Conservation (phyloP, 2,113 vertebrate species). For the Perognathus longimembris region DNA sequence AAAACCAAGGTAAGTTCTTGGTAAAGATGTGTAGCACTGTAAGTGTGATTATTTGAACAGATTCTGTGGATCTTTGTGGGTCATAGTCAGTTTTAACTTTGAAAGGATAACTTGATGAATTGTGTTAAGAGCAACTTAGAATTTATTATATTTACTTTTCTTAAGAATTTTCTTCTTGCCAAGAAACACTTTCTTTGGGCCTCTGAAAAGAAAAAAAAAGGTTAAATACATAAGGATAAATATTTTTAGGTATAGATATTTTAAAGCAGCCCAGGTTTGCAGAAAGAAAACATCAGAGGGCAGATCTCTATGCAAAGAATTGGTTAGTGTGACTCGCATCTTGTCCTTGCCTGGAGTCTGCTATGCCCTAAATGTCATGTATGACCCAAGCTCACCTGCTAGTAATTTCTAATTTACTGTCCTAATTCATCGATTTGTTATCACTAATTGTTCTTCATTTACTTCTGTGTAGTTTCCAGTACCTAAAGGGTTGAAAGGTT, state of each 20-base stretch:
- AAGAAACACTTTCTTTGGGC: constrained; percentile 29
- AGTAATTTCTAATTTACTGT: constrained; percentile 90
- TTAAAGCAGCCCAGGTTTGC: constrained; percentile 54
- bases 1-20: neutral
- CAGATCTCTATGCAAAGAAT: constrained; percentile 47
- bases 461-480: constrained; percentile 91
- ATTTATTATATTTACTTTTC: constrained; percentile 12
- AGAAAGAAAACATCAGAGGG: constrained; percentile 55
- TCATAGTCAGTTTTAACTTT: neutral
- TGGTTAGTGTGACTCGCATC: constrained; percentile 52
- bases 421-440: constrained; percentile 91
- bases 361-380: constrained; percentile 85
- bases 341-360: constrained; percentile 86
- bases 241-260: neutral
- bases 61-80: neutral
- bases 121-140: constrained; percentile 22
- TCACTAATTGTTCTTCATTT: constrained; percentile 91
- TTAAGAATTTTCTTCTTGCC: constrained; percentile 25
- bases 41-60: constrained; percentile 25
- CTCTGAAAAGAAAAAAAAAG: neutral
- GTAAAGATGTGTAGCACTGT: neutral
- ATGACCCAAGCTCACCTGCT: constrained; percentile 88
- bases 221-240: neutral
- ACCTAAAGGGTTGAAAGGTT: constrained; percentile 93
- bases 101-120: neutral